These are phyloP conservation scores for Mirza zaza DNA, from an alignment of 2,113 vertebrate genomes.

Conservation along the genomic window DNA sequence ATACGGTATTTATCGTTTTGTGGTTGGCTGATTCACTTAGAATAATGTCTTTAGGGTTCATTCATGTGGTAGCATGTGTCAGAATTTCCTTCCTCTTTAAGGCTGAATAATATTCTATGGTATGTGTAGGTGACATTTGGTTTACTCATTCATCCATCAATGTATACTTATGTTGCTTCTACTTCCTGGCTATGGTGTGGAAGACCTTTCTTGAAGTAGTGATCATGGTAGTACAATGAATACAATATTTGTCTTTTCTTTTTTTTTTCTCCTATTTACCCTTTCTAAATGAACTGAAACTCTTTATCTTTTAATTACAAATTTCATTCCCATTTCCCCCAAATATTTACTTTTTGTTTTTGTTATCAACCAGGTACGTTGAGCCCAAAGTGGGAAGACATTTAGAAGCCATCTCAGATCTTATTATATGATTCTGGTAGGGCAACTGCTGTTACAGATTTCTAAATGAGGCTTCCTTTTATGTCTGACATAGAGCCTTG, in stretches of 20 bases:
- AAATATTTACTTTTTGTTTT: conserved; percentile 44
- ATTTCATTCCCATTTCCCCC: background rate
- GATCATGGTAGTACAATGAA: conserved; percentile 63
- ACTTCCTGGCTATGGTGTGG: conserved; percentile 65
- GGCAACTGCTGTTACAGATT: background rate
- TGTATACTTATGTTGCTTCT: background rate
- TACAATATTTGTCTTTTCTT: conserved; percentile 42
- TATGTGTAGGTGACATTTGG: background rate
- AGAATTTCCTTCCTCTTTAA: background rate
- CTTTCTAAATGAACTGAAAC: conserved; percentile 67
- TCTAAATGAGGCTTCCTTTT: background rate
- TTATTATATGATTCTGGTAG: background rate
- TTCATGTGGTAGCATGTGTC: background rate
- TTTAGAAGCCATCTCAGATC: background rate
- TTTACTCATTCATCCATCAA: background rate
- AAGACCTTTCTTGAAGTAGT: conserved; percentile 66
- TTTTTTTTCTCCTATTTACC: background rate
- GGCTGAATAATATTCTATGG: background rate
- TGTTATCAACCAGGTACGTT: background rate
- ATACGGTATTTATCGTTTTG: background rate
- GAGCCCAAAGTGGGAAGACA: background rate
- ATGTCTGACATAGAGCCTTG: background rate
- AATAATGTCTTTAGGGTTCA: background rate
- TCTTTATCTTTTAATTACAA: conserved; percentile 52
- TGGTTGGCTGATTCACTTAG: background rate